A percentile compares a stretch with the other conserved stretches of the same genome.
These are phyloP conservation scores for Phylloscopus trochilus DNA, from an alignment of 2,113 vertebrate genomes.

Conservation along the genomic window DNA sequence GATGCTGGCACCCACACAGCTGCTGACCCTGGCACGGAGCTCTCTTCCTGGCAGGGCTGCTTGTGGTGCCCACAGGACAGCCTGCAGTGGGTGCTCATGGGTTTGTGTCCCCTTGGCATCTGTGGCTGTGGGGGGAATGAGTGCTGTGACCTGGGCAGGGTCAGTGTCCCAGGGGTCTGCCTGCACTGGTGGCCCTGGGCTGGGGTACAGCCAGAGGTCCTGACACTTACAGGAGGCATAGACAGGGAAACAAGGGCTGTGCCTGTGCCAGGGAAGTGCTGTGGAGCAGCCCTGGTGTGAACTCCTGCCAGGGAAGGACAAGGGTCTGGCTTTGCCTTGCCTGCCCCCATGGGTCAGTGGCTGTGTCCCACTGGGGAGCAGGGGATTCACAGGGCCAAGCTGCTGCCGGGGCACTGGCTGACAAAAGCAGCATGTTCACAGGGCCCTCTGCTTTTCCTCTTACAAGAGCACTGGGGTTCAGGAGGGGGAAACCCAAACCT, in stretches of 20 bases:
- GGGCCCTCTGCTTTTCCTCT: background rate
- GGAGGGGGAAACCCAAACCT: background rate
- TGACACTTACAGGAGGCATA: background rate
- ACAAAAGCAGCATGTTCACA: fast-evolving
- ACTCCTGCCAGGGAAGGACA: fast-evolving
- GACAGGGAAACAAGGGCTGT: fast-evolving
- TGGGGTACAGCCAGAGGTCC: fast-evolving
- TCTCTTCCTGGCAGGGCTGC: background rate
- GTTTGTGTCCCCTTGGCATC: fast-evolving
- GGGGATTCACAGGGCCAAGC: fast-evolving
- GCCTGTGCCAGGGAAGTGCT: fast-evolving
- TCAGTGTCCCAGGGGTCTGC: background rate
- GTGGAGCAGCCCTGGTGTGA: background rate
- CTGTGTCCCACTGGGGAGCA: background rate
- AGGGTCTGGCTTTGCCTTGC: background rate
- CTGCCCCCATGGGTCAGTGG: background rate
- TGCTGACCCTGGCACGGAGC: background rate
- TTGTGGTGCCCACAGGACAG: background rate
- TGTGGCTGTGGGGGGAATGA: fast-evolving
- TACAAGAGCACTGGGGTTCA: background rate
- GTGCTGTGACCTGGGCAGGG: background rate
- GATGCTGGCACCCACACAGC: background rate
- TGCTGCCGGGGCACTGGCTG: background rate
- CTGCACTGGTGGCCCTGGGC: background rate
- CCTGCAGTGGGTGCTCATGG: fast-evolving